These are phyloP conservation scores for Girardinus metallicus DNA, from an alignment of 2,797 vertebrate genomes.

Conservation along the genomic window DNA sequence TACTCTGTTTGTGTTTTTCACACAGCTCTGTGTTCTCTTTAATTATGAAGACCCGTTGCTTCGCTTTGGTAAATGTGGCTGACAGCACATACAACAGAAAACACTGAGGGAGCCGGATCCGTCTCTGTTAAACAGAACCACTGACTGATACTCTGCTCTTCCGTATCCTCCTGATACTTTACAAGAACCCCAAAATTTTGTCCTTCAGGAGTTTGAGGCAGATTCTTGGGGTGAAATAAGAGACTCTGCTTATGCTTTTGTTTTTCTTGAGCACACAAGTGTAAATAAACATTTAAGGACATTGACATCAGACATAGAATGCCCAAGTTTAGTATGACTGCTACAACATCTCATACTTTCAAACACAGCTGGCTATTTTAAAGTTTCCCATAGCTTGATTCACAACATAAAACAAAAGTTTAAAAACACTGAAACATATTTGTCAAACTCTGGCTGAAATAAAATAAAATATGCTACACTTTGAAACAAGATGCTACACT, in stretches of 20 bases:
- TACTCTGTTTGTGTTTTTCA: conserved; percentile 23
- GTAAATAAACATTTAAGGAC: not conserved
- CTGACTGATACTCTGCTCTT: conserved; percentile 18
- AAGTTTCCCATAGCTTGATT: not conserved
- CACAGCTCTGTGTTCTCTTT: conserved; percentile 44
- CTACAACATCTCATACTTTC: not conserved
- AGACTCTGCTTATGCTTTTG: not conserved
- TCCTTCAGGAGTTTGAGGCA: not conserved
- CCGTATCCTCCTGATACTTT: conserved; percentile 21
- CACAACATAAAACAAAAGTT: not conserved
- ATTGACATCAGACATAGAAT: not conserved
- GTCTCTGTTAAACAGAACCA: conserved; percentile 33
- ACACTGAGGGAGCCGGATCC: conserved; percentile 36
- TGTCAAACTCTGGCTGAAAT: not conserved
- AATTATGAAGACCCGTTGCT: conserved; percentile 45
- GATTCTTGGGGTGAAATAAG: not conserved
- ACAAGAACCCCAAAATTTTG: not conserved
- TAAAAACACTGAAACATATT: not conserved
- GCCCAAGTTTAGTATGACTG: not conserved
- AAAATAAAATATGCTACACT: not conserved
- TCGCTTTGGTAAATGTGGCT: conserved; percentile 29
- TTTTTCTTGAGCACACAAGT: not conserved
- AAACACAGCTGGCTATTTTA: not conserved
- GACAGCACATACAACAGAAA: conserved; percentile 43
- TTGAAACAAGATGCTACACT: not conserved